phyloP scores from a whole-genome alignment of 2,113 vertebrate genomes.

The Cyprinodon variegatus region DNA sequence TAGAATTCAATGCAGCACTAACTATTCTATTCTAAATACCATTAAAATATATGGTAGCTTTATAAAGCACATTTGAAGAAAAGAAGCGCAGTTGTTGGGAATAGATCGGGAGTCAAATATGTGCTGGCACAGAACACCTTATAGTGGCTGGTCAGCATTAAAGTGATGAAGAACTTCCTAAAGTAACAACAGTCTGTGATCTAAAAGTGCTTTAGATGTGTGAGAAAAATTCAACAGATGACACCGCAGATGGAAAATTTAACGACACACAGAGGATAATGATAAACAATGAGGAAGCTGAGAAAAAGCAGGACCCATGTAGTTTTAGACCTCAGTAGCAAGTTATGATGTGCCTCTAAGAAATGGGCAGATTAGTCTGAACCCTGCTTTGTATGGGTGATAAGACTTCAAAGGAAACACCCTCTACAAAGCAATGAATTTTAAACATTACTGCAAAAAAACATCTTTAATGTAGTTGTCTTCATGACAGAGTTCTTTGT shows the following conservation, averaged over 20 bases:
- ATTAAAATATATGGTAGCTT: neutral
- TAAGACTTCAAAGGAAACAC: slow-evolving; percentile 29
- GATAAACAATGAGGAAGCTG: slow-evolving; percentile 44
- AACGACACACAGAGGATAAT: slow-evolving; percentile 20
- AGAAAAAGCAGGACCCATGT: slow-evolving; percentile 18
- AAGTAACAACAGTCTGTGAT: neutral
- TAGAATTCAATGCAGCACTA: neutral
- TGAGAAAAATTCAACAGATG: slow-evolving; percentile 8
- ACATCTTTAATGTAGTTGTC: neutral
- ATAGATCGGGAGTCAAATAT: neutral
- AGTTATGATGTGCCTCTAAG: slow-evolving; percentile 41
- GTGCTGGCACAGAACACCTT: neutral
- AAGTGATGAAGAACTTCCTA: slow-evolving; percentile 46
- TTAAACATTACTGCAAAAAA: neutral
- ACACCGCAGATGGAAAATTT: slow-evolving; percentile 16
- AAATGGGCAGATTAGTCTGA: slow-evolving; percentile 43
- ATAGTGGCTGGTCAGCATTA: neutral
- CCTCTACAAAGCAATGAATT: neutral
- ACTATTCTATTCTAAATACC: neutral
- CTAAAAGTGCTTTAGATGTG: slow-evolving; percentile 27
- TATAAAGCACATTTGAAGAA: neutral
- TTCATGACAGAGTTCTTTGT: no score
- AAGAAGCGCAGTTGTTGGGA: neutral
- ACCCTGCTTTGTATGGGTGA: slow-evolving; percentile 43
- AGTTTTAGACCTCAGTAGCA: slow-evolving; percentile 10